Evolutionary conservation across 2,888 invertebrate species (phyloP).

Genomic region (Schizaphis graminum): DNA sequence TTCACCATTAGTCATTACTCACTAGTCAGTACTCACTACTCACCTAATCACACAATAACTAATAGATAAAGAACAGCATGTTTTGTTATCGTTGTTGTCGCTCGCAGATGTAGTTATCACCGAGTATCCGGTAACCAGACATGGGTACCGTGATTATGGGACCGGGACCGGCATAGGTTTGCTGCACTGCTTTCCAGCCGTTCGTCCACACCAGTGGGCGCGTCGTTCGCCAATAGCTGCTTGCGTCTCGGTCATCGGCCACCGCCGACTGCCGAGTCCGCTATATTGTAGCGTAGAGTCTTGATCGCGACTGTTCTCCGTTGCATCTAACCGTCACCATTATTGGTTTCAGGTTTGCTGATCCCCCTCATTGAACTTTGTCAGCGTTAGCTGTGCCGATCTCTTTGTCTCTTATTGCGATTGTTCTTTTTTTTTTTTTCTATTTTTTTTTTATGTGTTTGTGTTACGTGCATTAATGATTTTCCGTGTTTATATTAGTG

Average conservation of each 20-base stretch:
- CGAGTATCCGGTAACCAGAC: neutral
- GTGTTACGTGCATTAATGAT: neutral
- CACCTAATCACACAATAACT: neutral
- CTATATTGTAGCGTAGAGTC: neutral
- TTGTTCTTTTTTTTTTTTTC: neutral
- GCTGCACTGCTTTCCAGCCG: neutral
- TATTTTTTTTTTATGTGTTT: too few relatives aligned
- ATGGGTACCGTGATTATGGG: neutral
- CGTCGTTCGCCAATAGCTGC: neutral
- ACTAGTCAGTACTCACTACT: too few relatives aligned
- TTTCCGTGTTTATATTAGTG: neutral
- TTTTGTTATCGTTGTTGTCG: neutral
- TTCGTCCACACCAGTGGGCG: neutral
- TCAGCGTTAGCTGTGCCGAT: neutral
- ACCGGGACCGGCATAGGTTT: neutral
- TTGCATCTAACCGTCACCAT: neutral
- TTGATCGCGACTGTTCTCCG: neutral
- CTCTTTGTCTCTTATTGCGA: neutral
- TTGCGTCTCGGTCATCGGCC: neutral
- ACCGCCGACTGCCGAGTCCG: neutral
- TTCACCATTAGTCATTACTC: too few relatives aligned
- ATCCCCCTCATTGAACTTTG: neutral
- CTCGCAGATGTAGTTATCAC: neutral
- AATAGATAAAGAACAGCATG: neutral
- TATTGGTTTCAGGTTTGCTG: neutral